A percentile compares a stretch with the other conserved stretches of the same genome.
Conservation (phyloP, 2,113 vertebrate species). For the Leptodactylus fuscus region DNA sequence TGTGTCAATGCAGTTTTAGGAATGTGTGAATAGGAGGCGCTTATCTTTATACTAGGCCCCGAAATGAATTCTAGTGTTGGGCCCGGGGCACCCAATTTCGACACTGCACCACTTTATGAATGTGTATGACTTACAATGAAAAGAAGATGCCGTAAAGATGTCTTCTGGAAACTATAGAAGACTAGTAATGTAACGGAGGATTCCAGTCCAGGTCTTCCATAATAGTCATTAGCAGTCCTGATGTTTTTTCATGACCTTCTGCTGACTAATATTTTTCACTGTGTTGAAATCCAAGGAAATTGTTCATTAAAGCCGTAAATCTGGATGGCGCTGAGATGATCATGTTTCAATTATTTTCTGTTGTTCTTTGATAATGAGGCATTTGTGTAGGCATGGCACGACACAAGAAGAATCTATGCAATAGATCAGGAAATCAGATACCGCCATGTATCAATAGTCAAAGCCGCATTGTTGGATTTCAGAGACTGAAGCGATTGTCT, state of each 20-base stretch:
- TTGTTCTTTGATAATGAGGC: neutral
- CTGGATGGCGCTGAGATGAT: neutral
- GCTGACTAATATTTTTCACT: neutral
- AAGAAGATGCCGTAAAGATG: no score
- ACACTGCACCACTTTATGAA: no score
- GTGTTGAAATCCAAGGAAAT: slow-evolving; percentile 1
- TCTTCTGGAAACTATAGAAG: no score
- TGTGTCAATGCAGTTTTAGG: no score
- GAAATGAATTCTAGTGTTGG: no score
- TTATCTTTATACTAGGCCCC: no score
- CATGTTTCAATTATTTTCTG: slow-evolving; percentile 5
- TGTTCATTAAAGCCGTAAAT: neutral
- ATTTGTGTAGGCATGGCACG: neutral
- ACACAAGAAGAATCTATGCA: neutral
- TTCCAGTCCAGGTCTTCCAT: no score
- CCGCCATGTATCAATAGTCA: neutral
- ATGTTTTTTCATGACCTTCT: neutral
- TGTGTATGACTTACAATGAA: no score
- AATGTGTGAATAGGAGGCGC: no score
- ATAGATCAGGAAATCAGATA: slow-evolving; percentile 16
- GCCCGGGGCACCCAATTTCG: no score
- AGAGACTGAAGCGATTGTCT: neutral
- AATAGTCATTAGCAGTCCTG: neutral
- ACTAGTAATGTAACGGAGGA: no score
- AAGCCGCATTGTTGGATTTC: neutral